These are phyloP conservation scores for Idaea straminata DNA, from an alignment of 2,888 invertebrate genomes.

Conservation along the genomic window DNA sequence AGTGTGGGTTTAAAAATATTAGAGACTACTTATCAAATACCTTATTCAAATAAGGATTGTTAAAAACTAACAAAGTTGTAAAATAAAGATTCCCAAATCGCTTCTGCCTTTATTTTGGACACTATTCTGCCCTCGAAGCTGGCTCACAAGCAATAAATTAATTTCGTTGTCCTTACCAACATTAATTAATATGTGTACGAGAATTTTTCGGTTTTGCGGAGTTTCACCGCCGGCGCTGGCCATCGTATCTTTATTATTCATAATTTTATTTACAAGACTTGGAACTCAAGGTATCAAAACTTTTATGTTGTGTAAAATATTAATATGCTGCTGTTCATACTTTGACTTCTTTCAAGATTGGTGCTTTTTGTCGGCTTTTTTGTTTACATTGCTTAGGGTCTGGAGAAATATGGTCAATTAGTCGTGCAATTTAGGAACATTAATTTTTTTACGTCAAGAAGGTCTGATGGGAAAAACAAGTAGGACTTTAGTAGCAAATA, in stretches of 20 bases:
- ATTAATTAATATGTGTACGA: slow-evolving; percentile 51
- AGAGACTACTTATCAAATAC: too few relatives aligned
- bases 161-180: slow-evolving; percentile 44
- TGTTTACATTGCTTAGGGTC: not conserved
- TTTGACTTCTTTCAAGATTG: not conserved
- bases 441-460: too few relatives aligned
- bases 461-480: too few relatives aligned
- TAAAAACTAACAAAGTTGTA: not conserved
- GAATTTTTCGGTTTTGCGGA: slow-evolving; percentile 31
- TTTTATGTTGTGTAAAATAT: slow-evolving; percentile 16
- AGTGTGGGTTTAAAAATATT: too few relatives aligned
- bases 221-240: slow-evolving; percentile 5
- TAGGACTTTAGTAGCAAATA: too few relatives aligned
- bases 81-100: not conserved
- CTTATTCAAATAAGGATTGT: too few relatives aligned
- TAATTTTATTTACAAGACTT: slow-evolving; percentile 4
- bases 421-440: too few relatives aligned
- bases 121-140: slow-evolving; percentile 3
- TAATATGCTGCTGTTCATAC: slow-evolving; percentile 6
- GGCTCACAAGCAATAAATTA: slow-evolving; percentile 39
- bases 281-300: not conserved
- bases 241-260: slow-evolving; percentile 9
- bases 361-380: not conserved
- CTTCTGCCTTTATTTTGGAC: not conserved
- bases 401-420: too few relatives aligned